These are phyloP conservation scores for Agriopis marginaria DNA, from an alignment of 2,888 invertebrate species.

Conservation along the genomic window DNA sequence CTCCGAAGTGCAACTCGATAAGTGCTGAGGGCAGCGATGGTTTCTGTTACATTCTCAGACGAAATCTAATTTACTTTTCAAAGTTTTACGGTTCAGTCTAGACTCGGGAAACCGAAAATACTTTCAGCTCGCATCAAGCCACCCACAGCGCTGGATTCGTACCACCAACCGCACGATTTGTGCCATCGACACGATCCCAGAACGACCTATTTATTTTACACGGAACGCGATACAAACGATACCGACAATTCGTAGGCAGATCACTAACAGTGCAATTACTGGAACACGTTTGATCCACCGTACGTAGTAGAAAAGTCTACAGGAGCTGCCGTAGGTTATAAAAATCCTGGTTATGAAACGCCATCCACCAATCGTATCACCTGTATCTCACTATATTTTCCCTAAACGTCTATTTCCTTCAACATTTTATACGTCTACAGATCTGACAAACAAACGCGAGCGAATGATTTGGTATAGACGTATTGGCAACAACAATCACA, in stretches of 20 bases:
- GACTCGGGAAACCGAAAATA: slow-evolving; percentile 48
- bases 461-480: too few relatives aligned
- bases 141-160: background rate
- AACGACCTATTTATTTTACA: background rate
- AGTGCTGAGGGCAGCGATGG: slow-evolving; percentile 71
- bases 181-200: background rate
- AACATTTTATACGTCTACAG: too few relatives aligned
- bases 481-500: too few relatives aligned
- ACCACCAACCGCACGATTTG: too few relatives aligned
- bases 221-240: background rate
- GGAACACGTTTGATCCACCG: too few relatives aligned
- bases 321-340: too few relatives aligned
- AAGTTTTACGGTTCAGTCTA: slow-evolving; percentile 73
- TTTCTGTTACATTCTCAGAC: slow-evolving; percentile 76
- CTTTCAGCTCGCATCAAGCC: slow-evolving; percentile 10
- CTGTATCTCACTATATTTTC: too few relatives aligned
- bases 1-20: slow-evolving; percentile 64
- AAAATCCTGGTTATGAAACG: too few relatives aligned
- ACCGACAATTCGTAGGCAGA: background rate
- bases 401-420: too few relatives aligned
- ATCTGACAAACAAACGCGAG: too few relatives aligned
- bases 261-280: background rate
- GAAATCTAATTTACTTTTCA: slow-evolving; percentile 79
- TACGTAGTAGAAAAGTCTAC: too few relatives aligned
- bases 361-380: too few relatives aligned